Evolutionary conservation across 2,797 vertebrate genomes (phyloP).

Genomic region (Gobionotothen gibberifrons): DNA sequence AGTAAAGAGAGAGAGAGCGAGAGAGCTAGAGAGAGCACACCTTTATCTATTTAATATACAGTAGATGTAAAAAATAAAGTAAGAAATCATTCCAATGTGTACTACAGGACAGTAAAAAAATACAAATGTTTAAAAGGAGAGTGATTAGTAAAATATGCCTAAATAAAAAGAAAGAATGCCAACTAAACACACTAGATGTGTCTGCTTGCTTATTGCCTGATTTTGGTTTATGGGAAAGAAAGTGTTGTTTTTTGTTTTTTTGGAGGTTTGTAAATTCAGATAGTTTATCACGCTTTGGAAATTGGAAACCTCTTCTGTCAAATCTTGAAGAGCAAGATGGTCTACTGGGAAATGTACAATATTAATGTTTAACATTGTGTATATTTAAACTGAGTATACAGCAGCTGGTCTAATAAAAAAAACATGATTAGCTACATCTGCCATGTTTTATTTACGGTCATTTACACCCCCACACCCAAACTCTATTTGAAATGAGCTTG

Average conservation of each 20-base stretch:
- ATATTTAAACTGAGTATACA: constrained; percentile 39
- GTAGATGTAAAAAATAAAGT: too few species aligned
- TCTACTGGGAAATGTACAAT: constrained; percentile 16
- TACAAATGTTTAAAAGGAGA: too few species aligned
- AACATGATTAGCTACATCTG: constrained; percentile 21
- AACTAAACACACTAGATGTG: constrained; percentile 7
- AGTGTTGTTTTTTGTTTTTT: constrained; percentile 14
- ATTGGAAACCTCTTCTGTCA: constrained; percentile 9
- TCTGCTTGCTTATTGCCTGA: constrained; percentile 24
- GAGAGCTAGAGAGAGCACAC: too few species aligned
- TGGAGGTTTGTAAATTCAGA: constrained; percentile 12
- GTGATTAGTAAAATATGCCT: too few species aligned
- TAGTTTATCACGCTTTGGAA: constrained; percentile 9
- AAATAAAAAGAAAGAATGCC: too few species aligned
- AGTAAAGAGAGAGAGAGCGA: too few species aligned
- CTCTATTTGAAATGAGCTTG: constrained; percentile 36
- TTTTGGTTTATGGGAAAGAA: constrained; percentile 12
- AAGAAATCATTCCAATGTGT: too few species aligned
- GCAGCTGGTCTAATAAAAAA: constrained; percentile 49
- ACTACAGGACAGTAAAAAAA: too few species aligned
- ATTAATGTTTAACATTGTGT: constrained; percentile 30
- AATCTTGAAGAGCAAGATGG: background rate
- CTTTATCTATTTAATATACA: too few species aligned
- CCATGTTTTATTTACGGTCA: constrained; percentile 47
- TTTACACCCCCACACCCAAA: constrained; percentile 11